Evolutionary conservation across 2,888 invertebrate species (phyloP).

Genomic region (Hypselothyrea guttata): DNA sequence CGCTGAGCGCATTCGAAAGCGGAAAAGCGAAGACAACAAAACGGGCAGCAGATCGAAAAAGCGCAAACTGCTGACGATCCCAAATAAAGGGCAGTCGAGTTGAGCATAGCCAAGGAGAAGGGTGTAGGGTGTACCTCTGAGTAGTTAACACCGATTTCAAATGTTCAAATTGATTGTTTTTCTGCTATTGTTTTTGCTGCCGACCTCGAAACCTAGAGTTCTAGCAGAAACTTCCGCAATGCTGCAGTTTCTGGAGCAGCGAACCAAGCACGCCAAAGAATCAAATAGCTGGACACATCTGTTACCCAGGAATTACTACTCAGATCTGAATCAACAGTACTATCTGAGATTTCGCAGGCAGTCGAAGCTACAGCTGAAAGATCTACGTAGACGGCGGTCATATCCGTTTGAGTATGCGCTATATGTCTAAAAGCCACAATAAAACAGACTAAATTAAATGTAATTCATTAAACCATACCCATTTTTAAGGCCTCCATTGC

Average conservation of each 20-base stretch:
- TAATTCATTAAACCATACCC: no score
- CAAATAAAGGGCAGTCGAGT: constrained; percentile 21
- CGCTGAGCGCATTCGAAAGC: constrained; percentile 49
- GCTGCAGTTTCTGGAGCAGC: constrained; percentile 45
- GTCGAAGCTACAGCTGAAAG: constrained; percentile 20
- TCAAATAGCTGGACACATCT: constrained; percentile 40
- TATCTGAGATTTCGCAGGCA: constrained; percentile 56
- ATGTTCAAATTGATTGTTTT: constrained; percentile 32
- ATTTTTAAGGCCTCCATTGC: no score
- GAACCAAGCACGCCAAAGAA: constrained; percentile 6
- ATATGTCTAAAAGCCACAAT: constrained; percentile 28
- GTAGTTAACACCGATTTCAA: constrained; percentile 42
- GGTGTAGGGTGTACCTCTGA: constrained; percentile 39
- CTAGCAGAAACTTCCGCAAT: constrained; percentile 22
- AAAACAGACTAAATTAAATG: neutral
- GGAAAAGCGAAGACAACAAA: constrained; percentile 25
- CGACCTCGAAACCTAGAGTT: constrained; percentile 33
- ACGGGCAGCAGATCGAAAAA: constrained; percentile 21
- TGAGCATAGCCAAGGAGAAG: constrained; percentile 25
- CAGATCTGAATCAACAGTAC: constrained; percentile 66
- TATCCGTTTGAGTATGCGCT: constrained; percentile 56
- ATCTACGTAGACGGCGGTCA: constrained; percentile 2
- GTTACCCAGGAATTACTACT: constrained; percentile 66
- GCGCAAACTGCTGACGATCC: constrained; percentile 57
- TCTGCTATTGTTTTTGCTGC: constrained; percentile 20